A percentile compares a stretch with the other conserved stretches of the same genome.
Evolutionary conservation across 2,113 vertebrate species (phyloP).

Genomic region (Oxygymnocypris stewartii): DNA sequence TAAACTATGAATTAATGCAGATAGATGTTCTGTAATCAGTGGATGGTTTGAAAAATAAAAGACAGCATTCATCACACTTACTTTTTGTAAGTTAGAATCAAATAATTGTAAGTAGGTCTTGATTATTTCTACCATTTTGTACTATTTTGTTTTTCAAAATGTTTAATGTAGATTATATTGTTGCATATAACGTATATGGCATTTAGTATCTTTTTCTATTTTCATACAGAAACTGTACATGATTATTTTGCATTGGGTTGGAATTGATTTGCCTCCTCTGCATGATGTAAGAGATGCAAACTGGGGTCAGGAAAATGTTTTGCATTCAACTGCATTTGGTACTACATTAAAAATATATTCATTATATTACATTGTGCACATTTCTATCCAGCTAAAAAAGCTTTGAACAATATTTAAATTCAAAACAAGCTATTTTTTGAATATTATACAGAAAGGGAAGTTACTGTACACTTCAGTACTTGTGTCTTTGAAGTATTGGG

Average conservation of each 20-base stretch:
- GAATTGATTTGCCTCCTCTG: conserved; percentile 62
- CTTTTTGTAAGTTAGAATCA: conserved; percentile 24
- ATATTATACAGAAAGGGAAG: conserved; percentile 73
- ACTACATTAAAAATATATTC: conserved; percentile 75
- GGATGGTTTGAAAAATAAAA: not conserved
- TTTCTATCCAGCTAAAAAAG: conserved; percentile 74
- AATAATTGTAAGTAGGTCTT: conserved; percentile 46
- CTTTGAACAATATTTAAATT: conserved; percentile 77
- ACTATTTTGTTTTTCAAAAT: conserved; percentile 71
- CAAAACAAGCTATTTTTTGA: conserved; percentile 78
- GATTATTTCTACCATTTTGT: conserved; percentile 70
- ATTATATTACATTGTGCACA: conserved; percentile 82
- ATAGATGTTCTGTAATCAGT: not conserved
- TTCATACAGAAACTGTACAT: conserved; percentile 78
- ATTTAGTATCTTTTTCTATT: conserved; percentile 75
- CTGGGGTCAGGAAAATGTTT: conserved; percentile 62
- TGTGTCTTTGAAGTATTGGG: conserved; percentile 65
- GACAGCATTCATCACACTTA: not conserved
- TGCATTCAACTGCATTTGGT: conserved; percentile 79
- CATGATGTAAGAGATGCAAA: conserved; percentile 70
- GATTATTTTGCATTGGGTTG: conserved; percentile 66
- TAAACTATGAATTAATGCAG: not conserved
- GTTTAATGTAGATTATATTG: conserved; percentile 60
- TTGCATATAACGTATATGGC: conserved; percentile 75
- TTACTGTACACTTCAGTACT: conserved; percentile 70